A percentile compares a stretch with the other conserved stretches of the same genome.
Evolutionary conservation across 2,888 invertebrate species (phyloP).

Genomic region (Molanna angustata): DNA sequence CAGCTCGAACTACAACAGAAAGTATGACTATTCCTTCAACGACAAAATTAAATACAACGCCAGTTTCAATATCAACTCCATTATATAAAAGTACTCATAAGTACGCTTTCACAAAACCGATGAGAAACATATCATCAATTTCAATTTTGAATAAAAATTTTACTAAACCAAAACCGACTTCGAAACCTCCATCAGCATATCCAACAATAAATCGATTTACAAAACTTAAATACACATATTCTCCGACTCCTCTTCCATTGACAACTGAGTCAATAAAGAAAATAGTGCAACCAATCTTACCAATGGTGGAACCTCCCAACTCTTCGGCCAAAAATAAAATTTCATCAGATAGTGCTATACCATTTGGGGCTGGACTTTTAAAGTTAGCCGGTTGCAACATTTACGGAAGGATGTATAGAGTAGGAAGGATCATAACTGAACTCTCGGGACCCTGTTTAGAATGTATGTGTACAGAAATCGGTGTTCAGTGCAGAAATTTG

Average conservation of each 20-base stretch:
- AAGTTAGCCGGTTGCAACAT: constrained; percentile 88
- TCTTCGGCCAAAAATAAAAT: constrained; percentile 25
- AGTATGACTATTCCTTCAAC: background rate
- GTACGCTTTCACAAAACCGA: constrained; percentile 23
- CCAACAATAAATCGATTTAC: constrained; percentile 23
- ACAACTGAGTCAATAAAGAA: constrained; percentile 26
- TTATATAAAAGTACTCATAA: constrained; percentile 25
- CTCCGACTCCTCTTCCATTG: constrained; percentile 13
- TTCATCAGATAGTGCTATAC: constrained; percentile 34
- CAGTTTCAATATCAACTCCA: constrained; percentile 11
- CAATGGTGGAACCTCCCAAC: constrained; percentile 25
- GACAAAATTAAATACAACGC: background rate
- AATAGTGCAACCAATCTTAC: constrained; percentile 15
- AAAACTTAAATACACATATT: constrained; percentile 23
- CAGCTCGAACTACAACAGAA: constrained; percentile 1
- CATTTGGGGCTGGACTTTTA: constrained; percentile 55
- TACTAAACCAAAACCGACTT: constrained; percentile 25
- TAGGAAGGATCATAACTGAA: constrained; percentile 78
- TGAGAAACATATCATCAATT: constrained; percentile 18
- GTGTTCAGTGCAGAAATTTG: constrained; percentile 73
- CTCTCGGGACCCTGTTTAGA: constrained; percentile 78
- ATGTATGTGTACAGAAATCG: constrained; percentile 83
- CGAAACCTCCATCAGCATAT: constrained; percentile 24
- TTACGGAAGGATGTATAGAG: constrained; percentile 83
- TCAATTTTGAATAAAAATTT: constrained; percentile 21